Conservation (phyloP, 64 coral and sea anemone species). For the Actinia equina region DNA sequence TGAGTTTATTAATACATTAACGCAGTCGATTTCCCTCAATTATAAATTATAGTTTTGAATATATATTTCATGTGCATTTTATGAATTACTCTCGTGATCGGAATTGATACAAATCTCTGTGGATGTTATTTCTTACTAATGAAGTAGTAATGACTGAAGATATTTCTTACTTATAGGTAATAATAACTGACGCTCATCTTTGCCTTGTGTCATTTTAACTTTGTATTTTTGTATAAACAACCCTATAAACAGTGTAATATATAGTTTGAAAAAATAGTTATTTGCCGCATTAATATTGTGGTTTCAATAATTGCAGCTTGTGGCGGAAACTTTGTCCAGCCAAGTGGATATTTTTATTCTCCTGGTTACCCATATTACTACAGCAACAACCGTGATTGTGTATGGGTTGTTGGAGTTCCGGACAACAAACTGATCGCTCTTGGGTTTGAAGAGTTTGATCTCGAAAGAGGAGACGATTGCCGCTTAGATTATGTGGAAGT, state of each 20-base stretch:
- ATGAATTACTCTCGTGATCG: too few species aligned
- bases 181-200: too few species aligned
- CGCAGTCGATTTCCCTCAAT: too few species aligned
- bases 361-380: constrained; percentile 62
- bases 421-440: constrained; percentile 51
- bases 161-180: too few species aligned
- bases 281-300: background rate
- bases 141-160: too few species aligned
- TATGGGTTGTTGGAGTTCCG: constrained; percentile 68
- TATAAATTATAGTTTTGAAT: too few species aligned
- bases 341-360: constrained; percentile 63
- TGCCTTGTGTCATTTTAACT: too few species aligned
- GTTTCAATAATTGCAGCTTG: constrained; percentile 24
- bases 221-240: too few species aligned
- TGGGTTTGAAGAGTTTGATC: constrained; percentile 79
- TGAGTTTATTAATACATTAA: too few species aligned
- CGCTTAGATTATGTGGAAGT: constrained; percentile 62
- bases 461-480: constrained; percentile 39
- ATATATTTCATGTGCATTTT: too few species aligned
- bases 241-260: background rate
- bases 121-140: too few species aligned
- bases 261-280: background rate
- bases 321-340: constrained; percentile 45
- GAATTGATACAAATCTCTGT: too few species aligned
- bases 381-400: constrained; percentile 44